Conservation (phyloP, 37 sponge, comb jelly and placozoan genomes). For the Bolinopsis microptera region DNA sequence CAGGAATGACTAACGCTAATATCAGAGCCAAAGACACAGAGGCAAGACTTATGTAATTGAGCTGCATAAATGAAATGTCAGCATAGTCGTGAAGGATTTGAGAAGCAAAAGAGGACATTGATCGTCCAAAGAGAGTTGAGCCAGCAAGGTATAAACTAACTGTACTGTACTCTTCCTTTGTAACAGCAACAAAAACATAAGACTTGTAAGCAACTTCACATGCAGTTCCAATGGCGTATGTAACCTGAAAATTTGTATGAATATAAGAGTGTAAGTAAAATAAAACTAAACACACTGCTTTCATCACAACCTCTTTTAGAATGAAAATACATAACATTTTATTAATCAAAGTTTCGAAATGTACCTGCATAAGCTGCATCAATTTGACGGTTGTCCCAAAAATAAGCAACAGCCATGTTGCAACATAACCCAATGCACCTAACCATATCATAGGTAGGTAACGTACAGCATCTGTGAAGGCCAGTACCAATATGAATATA, state of each 20-base stretch:
- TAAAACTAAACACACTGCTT: too few species aligned
- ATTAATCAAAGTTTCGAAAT: too few species aligned
- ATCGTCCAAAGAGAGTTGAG: conserved; percentile 22
- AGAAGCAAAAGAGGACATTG: conserved; percentile 13
- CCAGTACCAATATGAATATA: background rate
- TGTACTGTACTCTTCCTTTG: conserved; percentile 36
- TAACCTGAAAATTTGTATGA: conserved; percentile 11
- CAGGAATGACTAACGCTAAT: background rate
- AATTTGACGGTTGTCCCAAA: conserved; percentile 25
- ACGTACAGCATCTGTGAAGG: background rate
- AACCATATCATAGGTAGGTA: conserved; percentile 43
- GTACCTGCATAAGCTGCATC: conserved; percentile 61
- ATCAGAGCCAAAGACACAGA: background rate
- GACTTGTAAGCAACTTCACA: conserved; percentile 62
- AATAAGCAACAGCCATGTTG: conserved; percentile 30
- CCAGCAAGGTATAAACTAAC: conserved; percentile 25
- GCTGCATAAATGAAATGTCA: background rate
- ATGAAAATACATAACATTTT: too few species aligned
- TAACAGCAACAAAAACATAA: conserved; percentile 51
- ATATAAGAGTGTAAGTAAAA: background rate
- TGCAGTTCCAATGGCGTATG: conserved; percentile 61
- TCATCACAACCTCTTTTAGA: too few species aligned
- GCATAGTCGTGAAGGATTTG: conserved; percentile 28
- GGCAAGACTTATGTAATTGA: conserved; percentile 12
- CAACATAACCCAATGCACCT: conserved; percentile 51